phyloP scores from a whole-genome alignment of 2,113 vertebrate species.

The Spheniscus mendiculus region DNA sequence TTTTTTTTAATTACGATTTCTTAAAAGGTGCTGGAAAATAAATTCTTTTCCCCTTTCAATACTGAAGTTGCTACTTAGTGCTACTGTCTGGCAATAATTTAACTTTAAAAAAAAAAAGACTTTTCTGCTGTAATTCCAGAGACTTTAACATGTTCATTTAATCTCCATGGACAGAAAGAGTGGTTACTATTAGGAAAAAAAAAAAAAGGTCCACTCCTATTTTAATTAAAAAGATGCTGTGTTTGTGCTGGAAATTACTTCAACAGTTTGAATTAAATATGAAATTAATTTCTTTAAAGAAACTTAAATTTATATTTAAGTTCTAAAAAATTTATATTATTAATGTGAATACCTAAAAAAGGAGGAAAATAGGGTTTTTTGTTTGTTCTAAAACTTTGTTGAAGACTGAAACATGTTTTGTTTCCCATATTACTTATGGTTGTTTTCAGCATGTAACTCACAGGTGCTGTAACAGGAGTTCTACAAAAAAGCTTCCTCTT shows the following conservation, averaged over 20 bases:
- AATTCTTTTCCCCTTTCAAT: background rate
- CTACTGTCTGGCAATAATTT: background rate
- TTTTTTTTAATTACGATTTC: background rate
- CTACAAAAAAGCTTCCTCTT: background rate
- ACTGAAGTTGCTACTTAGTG: slow-evolving; percentile 17
- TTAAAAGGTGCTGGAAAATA: background rate
- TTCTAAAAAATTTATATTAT: background rate
- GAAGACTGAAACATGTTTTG: background rate
- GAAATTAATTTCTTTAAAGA: slow-evolving; percentile 22
- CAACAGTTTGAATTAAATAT: slow-evolving; percentile 18
- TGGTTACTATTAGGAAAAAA: slow-evolving; percentile 1
- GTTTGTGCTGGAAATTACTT: slow-evolving; percentile 19
- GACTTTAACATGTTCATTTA: slow-evolving; percentile 10
- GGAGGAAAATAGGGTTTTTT: background rate
- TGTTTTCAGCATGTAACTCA: background rate
- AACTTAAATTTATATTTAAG: no score
- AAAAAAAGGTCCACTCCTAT: background rate
- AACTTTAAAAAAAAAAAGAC: background rate
- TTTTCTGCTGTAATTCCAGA: slow-evolving; percentile 26
- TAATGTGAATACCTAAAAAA: background rate
- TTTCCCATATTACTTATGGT: background rate
- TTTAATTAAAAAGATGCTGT: slow-evolving; percentile 56
- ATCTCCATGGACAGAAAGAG: slow-evolving; percentile 37
- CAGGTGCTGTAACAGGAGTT: background rate
- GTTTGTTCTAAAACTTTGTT: background rate